Evolutionary conservation across 2,113 vertebrate genomes (phyloP).

Genomic region (Trichechus manatus): DNA sequence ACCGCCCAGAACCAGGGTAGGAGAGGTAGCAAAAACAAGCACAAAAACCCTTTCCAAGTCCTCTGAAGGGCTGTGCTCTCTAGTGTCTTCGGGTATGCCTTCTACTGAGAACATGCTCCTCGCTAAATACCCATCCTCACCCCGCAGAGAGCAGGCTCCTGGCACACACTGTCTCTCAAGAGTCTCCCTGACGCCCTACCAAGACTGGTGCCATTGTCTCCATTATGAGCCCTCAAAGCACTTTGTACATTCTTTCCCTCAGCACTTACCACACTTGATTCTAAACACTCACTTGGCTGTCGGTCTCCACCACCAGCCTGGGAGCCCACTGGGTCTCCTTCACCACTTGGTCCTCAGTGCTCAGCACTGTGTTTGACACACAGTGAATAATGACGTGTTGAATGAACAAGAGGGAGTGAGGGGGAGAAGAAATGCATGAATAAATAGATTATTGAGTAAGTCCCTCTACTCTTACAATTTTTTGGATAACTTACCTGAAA

Average conservation of each 20-base stretch:
- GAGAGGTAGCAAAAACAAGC: no score
- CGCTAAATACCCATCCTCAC: neutral
- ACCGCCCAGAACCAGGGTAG: neutral
- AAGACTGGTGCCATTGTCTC: neutral
- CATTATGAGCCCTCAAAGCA: rapidly evolving
- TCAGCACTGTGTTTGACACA: neutral
- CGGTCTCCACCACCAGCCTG: neutral
- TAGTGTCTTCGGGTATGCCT: neutral
- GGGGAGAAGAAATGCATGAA: neutral
- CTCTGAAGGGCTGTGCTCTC: no score
- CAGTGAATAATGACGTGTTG: rapidly evolving
- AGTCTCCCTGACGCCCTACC: neutral
- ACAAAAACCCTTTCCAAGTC: neutral
- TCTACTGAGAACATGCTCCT: neutral
- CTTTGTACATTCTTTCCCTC: neutral
- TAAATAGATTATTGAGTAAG: neutral
- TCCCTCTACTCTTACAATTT: neutral
- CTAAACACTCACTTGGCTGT: no score
- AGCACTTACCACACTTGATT: neutral
- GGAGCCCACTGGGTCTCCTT: neutral
- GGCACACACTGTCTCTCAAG: neutral
- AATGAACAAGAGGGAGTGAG: neutral
- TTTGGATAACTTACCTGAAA: neutral
- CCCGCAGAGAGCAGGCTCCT: neutral
- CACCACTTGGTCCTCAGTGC: rapidly evolving